Conservation (phyloP, 30 jellyfish, hydroid and myxozoan species). For the Cassiopea andromeda region DNA sequence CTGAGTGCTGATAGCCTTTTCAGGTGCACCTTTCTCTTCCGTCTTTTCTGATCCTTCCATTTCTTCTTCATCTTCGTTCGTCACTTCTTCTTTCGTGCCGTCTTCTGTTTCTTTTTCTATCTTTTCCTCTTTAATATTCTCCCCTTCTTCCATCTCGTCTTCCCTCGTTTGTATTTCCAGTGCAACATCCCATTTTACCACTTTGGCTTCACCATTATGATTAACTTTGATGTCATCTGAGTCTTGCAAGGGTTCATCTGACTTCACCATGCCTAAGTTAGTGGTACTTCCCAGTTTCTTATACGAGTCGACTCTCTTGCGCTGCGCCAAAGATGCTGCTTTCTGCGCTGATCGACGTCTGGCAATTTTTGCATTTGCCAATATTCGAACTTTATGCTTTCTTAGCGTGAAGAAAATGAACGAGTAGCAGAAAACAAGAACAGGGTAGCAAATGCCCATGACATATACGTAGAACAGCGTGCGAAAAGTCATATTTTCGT, state of each 20-base stretch:
- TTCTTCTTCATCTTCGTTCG: slow-evolving; percentile 1
- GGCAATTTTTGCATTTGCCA: slow-evolving; percentile 33
- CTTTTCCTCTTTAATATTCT: not conserved
- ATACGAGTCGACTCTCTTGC: slow-evolving; percentile 11
- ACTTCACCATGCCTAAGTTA: slow-evolving; percentile 5
- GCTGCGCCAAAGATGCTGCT: slow-evolving; percentile 20
- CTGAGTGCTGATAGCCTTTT: not conserved
- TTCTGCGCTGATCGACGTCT: slow-evolving; percentile 39
- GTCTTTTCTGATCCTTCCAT: not conserved
- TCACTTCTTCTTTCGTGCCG: not conserved
- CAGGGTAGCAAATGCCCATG: slow-evolving; percentile 81
- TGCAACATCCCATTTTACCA: slow-evolving; percentile 19
- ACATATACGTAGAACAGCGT: slow-evolving; percentile 67
- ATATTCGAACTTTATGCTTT: slow-evolving; percentile 58
- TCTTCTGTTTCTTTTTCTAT: not conserved
- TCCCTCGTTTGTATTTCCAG: slow-evolving; percentile 4
- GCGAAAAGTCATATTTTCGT: slow-evolving; percentile 68
- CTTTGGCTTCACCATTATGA: slow-evolving; percentile 16
- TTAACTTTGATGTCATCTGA: slow-evolving; percentile 1
- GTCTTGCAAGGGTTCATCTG: not conserved
- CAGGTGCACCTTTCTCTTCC: not conserved
- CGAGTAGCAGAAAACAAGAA: slow-evolving; percentile 61
- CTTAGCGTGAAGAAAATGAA: slow-evolving; percentile 43
- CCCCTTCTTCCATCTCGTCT: slow-evolving; percentile 1
- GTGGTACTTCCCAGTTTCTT: slow-evolving; percentile 17